Percentiles rank a stretch among this genome's conserved stretches.
phyloP scores from a whole-genome alignment of 2,797 vertebrate species.

The Diglossa cyanea region DNA sequence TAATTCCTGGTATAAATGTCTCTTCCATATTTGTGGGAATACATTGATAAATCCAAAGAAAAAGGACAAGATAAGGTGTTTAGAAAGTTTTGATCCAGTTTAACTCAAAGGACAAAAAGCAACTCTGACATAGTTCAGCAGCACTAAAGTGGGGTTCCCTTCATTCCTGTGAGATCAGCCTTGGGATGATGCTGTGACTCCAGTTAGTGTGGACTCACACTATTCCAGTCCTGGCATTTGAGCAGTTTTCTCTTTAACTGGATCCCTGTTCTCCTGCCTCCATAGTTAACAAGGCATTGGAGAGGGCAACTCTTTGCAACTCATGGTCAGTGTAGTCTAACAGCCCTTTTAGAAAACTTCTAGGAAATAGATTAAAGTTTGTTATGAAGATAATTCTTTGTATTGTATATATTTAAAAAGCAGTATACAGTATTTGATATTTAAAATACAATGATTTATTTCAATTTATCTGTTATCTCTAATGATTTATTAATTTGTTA shows the following conservation, averaged over 20 bases:
- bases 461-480: background rate
- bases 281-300: background rate
- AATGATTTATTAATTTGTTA: background rate
- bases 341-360: background rate
- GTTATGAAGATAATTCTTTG: background rate
- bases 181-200: background rate
- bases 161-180: background rate
- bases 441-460: background rate
- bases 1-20: background rate
- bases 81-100: background rate
- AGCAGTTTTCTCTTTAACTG: background rate
- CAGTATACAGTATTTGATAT: background rate
- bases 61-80: background rate
- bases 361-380: background rate
- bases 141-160: fast-evolving
- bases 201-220: background rate
- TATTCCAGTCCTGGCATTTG: background rate
- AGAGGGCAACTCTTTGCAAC: background rate
- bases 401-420: background rate
- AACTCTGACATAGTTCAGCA: background rate
- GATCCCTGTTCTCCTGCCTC: background rate
- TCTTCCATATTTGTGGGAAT: background rate
- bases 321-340: background rate
- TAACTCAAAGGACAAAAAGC: background rate
- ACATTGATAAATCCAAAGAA: background rate